Conservation (phyloP, 2,888 invertebrate species). For the Nemotelus pantherinus region DNA sequence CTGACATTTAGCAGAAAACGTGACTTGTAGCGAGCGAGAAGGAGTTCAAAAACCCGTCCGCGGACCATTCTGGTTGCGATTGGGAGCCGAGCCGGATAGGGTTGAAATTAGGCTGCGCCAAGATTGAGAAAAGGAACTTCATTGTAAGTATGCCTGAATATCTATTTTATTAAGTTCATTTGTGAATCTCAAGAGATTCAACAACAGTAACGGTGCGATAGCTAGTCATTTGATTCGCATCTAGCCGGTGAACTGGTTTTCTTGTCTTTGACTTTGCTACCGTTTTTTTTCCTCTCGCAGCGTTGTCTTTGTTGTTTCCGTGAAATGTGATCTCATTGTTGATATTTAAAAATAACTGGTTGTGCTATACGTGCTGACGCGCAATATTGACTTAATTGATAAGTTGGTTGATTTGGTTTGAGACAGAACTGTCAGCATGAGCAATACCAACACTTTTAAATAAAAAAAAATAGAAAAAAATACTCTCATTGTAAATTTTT, state of each 20-base stretch:
- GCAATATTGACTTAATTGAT: neutral
- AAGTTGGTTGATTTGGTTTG: too few relatives aligned
- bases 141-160: slow-evolving; percentile 8
- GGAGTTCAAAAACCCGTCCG: slow-evolving; percentile 25
- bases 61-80: neutral
- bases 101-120: too few relatives aligned
- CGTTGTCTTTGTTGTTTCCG: neutral
- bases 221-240: too few relatives aligned
- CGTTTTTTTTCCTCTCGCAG: neutral
- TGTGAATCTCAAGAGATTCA: too few relatives aligned
- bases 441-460: too few relatives aligned
- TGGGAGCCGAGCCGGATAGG: too few relatives aligned
- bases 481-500: too few relatives aligned
- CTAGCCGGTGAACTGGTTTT: too few relatives aligned
- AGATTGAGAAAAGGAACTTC: neutral
- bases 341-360: slow-evolving; percentile 23
- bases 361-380: slow-evolving; percentile 1
- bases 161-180: too few relatives aligned
- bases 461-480: too few relatives aligned
- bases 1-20: slow-evolving; percentile 35
- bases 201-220: too few relatives aligned
- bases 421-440: too few relatives aligned
- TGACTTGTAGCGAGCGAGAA: slow-evolving; percentile 29
- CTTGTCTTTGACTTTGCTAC: neutral
- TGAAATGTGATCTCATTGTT: slow-evolving; percentile 42